phyloP scores from a whole-genome alignment of 2,113 vertebrate genomes.

The Gadus chalcogrammus region DNA sequence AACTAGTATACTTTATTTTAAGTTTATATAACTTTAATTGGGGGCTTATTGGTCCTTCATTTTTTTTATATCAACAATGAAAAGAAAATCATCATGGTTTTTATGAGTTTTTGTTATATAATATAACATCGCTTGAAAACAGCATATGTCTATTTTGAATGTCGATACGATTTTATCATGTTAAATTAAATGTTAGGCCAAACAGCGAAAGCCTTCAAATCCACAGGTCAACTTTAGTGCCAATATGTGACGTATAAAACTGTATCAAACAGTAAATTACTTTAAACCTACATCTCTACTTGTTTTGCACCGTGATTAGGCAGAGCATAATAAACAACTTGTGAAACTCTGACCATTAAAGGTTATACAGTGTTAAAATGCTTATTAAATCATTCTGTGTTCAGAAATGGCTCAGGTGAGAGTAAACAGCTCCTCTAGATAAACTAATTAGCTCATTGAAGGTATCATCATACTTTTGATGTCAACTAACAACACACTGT shows the following conservation, averaged over 20 bases:
- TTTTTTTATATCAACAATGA: background rate
- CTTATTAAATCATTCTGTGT: no score
- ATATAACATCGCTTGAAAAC: conserved; percentile 5
- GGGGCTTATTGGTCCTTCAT: background rate
- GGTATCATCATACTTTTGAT: no score
- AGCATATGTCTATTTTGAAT: background rate
- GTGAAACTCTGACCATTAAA: no score
- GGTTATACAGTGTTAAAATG: no score
- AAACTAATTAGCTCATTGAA: no score
- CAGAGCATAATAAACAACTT: no score
- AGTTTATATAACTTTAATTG: background rate
- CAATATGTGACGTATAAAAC: background rate
- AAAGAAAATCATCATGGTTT: background rate
- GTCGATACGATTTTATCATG: background rate
- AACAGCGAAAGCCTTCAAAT: background rate
- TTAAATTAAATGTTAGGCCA: background rate
- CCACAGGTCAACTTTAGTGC: background rate
- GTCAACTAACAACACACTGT: no score
- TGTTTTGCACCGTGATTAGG: no score
- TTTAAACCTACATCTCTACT: background rate
- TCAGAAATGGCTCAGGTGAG: no score
- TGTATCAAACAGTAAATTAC: background rate
- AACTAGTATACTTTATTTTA: background rate
- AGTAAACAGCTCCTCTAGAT: no score
- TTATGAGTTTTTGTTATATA: conserved; percentile 4